Evolutionary conservation across 2,113 vertebrate species (phyloP).

Genomic region (Lucifuga dentata): DNA sequence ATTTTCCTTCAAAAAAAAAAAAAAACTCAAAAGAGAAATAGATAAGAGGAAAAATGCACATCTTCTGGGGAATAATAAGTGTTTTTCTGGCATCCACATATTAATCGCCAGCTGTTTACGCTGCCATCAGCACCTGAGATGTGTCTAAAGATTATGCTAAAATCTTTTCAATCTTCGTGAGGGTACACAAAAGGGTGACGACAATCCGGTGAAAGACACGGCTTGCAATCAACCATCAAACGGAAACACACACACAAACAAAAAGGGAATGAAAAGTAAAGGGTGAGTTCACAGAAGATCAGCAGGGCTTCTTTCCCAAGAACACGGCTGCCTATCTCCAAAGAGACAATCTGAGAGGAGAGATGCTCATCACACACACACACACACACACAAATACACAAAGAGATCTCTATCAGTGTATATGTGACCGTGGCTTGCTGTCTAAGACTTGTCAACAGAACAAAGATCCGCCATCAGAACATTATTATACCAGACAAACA

Average conservation of each 20-base stretch:
- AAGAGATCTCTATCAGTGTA: constrained; percentile 20
- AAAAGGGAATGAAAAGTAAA: constrained; percentile 24
- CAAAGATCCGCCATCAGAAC: constrained; percentile 3
- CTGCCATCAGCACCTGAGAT: constrained; percentile 46
- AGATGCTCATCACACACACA: constrained; percentile 45
- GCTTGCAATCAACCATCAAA: constrained; percentile 51
- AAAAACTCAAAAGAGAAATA: constrained; percentile 19
- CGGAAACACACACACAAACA: constrained; percentile 6
- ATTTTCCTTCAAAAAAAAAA: constrained; percentile 34
- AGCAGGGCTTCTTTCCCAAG: constrained; percentile 39
- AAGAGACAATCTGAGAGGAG: constrained; percentile 45
- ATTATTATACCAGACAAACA: constrained; percentile 33
- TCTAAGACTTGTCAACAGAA: constrained; percentile 14
- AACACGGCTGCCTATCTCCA: constrained; percentile 62
- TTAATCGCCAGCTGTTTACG: constrained; percentile 38
- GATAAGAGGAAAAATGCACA: constrained; percentile 36
- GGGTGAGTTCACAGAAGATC: constrained; percentile 29
- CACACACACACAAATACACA: constrained; percentile 23
- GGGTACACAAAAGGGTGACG: constrained; percentile 31
- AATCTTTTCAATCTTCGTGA: constrained; percentile 55
- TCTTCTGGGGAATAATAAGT: constrained; percentile 36
- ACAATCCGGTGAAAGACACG: constrained; percentile 26
- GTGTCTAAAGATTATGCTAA: constrained; percentile 51
- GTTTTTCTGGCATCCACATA: constrained; percentile 5
- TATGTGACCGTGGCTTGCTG: background rate